These are phyloP conservation scores for Fissipunctia ypsillon DNA, from an alignment of 2,888 invertebrate species.

Conservation along the genomic window DNA sequence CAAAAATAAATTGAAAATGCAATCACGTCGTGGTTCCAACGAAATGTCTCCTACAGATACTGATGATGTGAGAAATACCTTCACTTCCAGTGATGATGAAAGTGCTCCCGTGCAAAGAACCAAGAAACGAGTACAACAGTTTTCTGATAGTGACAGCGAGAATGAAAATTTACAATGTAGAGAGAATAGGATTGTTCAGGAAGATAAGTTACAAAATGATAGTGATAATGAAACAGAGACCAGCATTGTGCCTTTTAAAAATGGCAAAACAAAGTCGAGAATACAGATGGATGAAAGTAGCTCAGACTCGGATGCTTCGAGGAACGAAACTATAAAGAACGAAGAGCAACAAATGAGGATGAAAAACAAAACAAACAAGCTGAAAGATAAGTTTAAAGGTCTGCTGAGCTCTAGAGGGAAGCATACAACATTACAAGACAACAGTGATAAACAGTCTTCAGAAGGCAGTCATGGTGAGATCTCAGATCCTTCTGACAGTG, in stretches of 20 bases:
- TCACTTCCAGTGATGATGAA: constrained; percentile 68
- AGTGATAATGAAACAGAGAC: constrained; percentile 55
- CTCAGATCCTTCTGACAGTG: constrained; percentile 68
- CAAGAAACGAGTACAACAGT: constrained; percentile 72
- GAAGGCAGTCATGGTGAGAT: constrained; percentile 45
- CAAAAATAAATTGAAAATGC: constrained; percentile 7
- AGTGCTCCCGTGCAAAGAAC: constrained; percentile 59
- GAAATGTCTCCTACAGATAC: constrained; percentile 18
- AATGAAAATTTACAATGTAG: constrained; percentile 58
- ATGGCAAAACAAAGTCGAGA: constrained; percentile 58
- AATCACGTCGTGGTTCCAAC: constrained; percentile 13
- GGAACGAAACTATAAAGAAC: constrained; percentile 64
- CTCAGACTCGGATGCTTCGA: constrained; percentile 63
- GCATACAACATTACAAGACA: constrained; percentile 32
- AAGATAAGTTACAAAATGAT: background rate
- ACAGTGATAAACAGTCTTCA: constrained; percentile 47
- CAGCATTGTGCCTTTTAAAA: constrained; percentile 48
- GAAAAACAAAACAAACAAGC: constrained; percentile 78
- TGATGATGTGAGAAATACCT: constrained; percentile 9
- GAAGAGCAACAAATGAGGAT: constrained; percentile 76
- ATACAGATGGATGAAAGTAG: constrained; percentile 48
- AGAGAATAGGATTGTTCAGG: constrained; percentile 6
- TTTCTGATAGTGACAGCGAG: constrained; percentile 80
- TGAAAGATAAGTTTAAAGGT: constrained; percentile 82
- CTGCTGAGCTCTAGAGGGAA: constrained; percentile 73